Evolutionary conservation across 2,113 vertebrate genomes (phyloP), one percentile per base, ranked within the genome.

Genomic region (Dasyprocta punctata): DNA sequence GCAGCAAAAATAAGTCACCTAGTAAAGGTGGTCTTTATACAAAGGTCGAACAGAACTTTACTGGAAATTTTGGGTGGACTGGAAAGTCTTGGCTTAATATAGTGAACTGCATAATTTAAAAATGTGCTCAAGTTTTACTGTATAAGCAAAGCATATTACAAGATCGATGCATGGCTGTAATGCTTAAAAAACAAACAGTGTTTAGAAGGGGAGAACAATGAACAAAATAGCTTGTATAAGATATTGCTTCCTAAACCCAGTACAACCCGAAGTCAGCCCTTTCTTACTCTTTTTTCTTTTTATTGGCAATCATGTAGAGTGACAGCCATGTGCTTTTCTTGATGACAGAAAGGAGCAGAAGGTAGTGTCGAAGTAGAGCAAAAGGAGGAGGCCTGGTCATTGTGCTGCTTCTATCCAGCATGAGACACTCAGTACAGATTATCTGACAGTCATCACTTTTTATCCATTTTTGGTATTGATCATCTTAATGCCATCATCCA

Each of bases 1-100:
- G 92, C 86, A 97, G 97, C 97, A 97, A 96, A 98, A 98, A 98
- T 96, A 97, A 98, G 97, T 97, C 92, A 97, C 98, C 97, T 98
- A 97, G 97, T 96, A 95, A 96, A 98, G 98, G 97, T 98, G 97
- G 98, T 97, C 97, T 97, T 98, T 98, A 98, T 94, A 98, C 95
- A 96, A 96, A 98, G 97, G 98, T 98, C 94, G 98, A 97, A 95
- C 58, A 96, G 86, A 97, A 96, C 96, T 98, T 98, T 97, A 96
- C 97, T 96, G 97, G 97, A 97, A 98, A 97, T 89, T 97, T 49
- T 69, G 97, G 89, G 96, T 89, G 89, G 97, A 98, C 92, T 96
- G 97, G 92, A 96, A 98, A 97, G 97, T 96, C 88, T 93, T 96
- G 94, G 96, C 97, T 97, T 94, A 96, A 96, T 94, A 97, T 81